Conservation (phyloP, 2,113 vertebrate genomes). For the Limanda limanda region DNA sequence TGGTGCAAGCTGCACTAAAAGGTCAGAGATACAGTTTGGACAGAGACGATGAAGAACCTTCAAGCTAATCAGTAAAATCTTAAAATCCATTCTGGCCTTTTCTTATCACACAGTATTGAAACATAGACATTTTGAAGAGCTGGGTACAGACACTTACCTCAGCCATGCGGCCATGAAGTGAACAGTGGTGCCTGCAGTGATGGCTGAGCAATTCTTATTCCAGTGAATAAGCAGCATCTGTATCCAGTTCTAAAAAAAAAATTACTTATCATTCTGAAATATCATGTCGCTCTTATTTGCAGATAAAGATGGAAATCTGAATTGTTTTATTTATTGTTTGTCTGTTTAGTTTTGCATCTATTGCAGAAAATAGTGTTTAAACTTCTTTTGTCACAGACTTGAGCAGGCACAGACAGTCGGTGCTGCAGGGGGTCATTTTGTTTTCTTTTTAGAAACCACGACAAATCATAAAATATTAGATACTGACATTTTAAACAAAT, state of each 20-base stretch:
- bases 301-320: neutral
- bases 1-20: no score
- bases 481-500: no score
- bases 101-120: no score
- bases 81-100: no score
- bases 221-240: neutral
- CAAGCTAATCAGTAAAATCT: no score
- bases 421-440: neutral
- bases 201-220: neutral
- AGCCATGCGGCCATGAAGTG: no score
- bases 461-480: no score
- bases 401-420: neutral
- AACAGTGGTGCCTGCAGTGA: neutral
- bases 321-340: neutral
- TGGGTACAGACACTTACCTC: no score
- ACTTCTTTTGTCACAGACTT: neutral
- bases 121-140: no score
- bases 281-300: neutral
- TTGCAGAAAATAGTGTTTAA: neutral
- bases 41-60: no score
- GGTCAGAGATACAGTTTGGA: no score
- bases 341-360: neutral
- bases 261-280: neutral
- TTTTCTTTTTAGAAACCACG: no score
- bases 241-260: neutral